These are phyloP conservation scores for Synaphobranchus kaupii DNA, from an alignment of 2,797 vertebrate genomes.

Conservation along the genomic window DNA sequence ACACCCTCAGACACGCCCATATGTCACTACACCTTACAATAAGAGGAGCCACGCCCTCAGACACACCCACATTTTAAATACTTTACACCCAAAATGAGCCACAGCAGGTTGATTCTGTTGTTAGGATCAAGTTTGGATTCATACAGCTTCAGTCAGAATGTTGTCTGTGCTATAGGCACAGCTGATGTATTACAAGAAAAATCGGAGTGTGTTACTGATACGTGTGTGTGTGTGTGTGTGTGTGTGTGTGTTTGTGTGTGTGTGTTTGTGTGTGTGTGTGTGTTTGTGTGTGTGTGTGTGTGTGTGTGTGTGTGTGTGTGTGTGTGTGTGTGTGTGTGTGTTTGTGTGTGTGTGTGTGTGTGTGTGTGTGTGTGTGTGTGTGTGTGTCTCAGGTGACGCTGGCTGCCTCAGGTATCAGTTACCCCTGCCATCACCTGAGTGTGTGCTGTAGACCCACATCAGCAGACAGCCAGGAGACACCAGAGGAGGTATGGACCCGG, in stretches of 20 bases:
- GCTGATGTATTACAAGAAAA: too few relatives aligned
- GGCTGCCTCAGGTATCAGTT: conserved; percentile 87
- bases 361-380: neutral
- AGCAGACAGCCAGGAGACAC: conserved; percentile 83
- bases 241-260: conserved; percentile 14
- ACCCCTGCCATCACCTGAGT: conserved; percentile 93
- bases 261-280: neutral
- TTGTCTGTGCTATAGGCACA: too few relatives aligned
- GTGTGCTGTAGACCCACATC: conserved; percentile 92
- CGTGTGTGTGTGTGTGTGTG: neutral
- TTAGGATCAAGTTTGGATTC: too few relatives aligned
- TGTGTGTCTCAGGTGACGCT: conserved; percentile 83
- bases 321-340: too few relatives aligned
- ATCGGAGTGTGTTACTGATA: too few relatives aligned
- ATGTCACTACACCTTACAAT: neutral
- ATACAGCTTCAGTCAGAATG: too few relatives aligned
- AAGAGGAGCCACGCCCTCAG: neutral
- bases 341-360: neutral
- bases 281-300: neutral
- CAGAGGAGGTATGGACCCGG: conserved; percentile 82
- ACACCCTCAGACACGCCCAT: neutral
- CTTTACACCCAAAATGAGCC: too few relatives aligned
- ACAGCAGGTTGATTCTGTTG: too few relatives aligned
- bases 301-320: too few relatives aligned
- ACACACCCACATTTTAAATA: too few relatives aligned